These are phyloP conservation scores for Hemiscyllium ocellatum DNA, from an alignment of 2,113 vertebrate genomes.

Conservation along the genomic window DNA sequence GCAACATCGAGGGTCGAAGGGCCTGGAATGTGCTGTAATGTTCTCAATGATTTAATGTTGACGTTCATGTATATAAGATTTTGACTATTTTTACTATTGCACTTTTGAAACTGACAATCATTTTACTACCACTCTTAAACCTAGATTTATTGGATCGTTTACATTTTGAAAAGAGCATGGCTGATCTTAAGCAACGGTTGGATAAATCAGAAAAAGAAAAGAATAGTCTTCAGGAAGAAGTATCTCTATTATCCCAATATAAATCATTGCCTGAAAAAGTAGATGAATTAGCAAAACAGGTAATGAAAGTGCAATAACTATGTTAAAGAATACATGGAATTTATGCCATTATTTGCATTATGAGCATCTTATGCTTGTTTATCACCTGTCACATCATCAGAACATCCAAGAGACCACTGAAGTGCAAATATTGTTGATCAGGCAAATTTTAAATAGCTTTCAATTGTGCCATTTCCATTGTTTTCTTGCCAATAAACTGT, in stretches of 20 bases:
- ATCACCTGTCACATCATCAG: neutral
- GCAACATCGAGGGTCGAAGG: no score
- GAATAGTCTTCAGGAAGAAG: conserved; percentile 50
- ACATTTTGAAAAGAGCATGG: conserved; percentile 61
- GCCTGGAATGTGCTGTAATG: no score
- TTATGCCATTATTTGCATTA: conserved; percentile 41
- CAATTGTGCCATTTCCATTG: neutral
- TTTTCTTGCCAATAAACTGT: no score
- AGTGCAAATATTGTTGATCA: neutral
- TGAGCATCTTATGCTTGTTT: neutral
- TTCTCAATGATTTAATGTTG: neutral
- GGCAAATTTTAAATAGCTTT: neutral
- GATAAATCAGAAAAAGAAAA: conserved; percentile 56
- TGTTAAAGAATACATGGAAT: conserved; percentile 50
- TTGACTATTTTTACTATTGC: neutral
- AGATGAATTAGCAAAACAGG: conserved; percentile 44
- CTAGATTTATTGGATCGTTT: conserved; percentile 55
- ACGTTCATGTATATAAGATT: neutral
- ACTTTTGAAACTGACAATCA: neutral
- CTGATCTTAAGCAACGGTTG: conserved; percentile 60
- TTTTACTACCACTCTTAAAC: neutral
- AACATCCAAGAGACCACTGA: neutral
- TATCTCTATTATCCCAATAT: conserved; percentile 48
- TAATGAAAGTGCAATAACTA: neutral
- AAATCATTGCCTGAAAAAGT: conserved; percentile 50